Conservation (phyloP, 2,797 vertebrate genomes). For the Crenuchus spilurus region DNA sequence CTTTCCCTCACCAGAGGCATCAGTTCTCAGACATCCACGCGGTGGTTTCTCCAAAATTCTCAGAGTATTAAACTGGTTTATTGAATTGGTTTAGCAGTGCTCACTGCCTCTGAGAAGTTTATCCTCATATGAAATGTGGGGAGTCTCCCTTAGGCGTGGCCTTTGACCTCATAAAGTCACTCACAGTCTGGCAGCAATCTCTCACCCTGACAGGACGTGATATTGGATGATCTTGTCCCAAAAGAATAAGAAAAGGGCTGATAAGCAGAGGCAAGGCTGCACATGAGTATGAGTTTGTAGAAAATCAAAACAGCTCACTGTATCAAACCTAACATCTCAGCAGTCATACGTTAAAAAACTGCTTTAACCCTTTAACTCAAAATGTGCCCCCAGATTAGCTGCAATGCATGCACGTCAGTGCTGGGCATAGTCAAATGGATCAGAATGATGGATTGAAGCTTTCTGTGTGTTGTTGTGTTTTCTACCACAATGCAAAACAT, state of each 20-base stretch:
- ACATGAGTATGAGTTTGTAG: background rate
- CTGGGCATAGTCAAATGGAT: too few relatives aligned
- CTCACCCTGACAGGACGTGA: slow-evolving; percentile 39
- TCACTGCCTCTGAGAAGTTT: slow-evolving; percentile 36
- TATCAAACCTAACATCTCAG: too few relatives aligned
- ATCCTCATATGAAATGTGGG: slow-evolving; percentile 31
- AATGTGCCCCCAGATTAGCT: too few relatives aligned
- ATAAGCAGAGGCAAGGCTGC: background rate
- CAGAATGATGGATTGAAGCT: too few relatives aligned
- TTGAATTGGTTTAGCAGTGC: slow-evolving; percentile 32
- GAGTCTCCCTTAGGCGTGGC: slow-evolving; percentile 24
- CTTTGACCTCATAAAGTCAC: slow-evolving; percentile 37
- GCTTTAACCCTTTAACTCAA: background rate
- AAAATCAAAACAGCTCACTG: background rate
- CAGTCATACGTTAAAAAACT: too few relatives aligned
- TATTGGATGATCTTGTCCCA: slow-evolving; percentile 33
- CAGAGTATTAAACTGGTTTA: slow-evolving; percentile 14
- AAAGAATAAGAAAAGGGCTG: background rate
- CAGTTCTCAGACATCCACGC: background rate
- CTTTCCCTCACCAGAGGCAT: slow-evolving; percentile 16
- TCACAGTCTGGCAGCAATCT: slow-evolving; percentile 36
- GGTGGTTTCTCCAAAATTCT: slow-evolving; percentile 26
- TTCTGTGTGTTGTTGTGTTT: too few relatives aligned
- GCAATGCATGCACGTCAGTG: too few relatives aligned
- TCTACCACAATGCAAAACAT: too few relatives aligned